phyloP scores from a whole-genome alignment of 2,113 vertebrate genomes.

The Herpailurus yagouaroundi region DNA sequence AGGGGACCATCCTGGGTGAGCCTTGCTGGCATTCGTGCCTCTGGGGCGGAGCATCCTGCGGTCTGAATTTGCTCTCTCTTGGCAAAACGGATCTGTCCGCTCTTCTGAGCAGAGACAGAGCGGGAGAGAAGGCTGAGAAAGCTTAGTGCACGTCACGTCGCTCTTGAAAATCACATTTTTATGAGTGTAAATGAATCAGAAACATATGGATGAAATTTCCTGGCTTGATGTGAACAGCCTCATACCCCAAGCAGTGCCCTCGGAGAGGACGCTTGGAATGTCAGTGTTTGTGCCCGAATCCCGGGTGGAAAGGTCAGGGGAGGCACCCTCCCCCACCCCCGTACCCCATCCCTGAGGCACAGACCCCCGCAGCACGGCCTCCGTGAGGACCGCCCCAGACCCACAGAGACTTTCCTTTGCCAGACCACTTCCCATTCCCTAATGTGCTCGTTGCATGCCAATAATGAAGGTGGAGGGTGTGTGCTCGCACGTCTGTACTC shows the following conservation, averaged over 20 bases:
- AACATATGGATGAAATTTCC: slow-evolving; percentile 78
- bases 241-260: slow-evolving; percentile 64
- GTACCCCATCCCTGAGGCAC: not conserved
- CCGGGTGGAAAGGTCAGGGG: not conserved
- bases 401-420: not conserved
- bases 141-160: slow-evolving; percentile 59
- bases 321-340: not conserved
- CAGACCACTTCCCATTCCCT: not conserved
- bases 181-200: slow-evolving; percentile 79
- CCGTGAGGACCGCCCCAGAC: not conserved
- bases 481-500: not conserved
- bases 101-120: slow-evolving; percentile 3
- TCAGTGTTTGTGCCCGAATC: slow-evolving; percentile 47
- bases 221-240: slow-evolving; percentile 50
- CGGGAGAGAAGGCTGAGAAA: slow-evolving; percentile 32
- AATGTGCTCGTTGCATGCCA: not conserved
- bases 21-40: not conserved
- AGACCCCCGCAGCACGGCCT: not conserved
- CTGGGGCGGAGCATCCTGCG: not conserved
- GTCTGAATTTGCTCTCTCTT: slow-evolving; percentile 46
- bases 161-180: slow-evolving; percentile 76
- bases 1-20: not conserved
- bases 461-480: not conserved
- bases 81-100: not conserved
- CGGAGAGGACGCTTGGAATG: slow-evolving; percentile 61